A percentile compares a stretch with the other conserved stretches of the same genome.
Evolutionary conservation across 1,140 invertebrate species (phyloP).

Genomic region (Drosophila pruinosa): DNA sequence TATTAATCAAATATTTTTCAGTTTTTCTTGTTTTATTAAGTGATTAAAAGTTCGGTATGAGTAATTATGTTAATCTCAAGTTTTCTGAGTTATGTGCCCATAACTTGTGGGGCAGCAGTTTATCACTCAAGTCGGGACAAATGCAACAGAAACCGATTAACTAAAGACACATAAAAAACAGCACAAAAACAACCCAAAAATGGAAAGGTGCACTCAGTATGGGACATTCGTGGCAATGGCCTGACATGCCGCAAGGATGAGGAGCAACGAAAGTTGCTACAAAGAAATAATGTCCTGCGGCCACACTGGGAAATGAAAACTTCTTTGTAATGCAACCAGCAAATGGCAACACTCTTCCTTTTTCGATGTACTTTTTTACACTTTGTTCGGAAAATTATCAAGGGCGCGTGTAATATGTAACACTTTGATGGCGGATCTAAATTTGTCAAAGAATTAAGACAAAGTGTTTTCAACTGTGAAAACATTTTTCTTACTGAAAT

Average conservation of each 20-base stretch:
- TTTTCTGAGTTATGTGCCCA: conserved; percentile 23
- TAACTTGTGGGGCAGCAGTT: conserved; percentile 57
- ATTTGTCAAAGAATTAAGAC: too few species aligned
- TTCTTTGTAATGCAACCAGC: conserved; percentile 70
- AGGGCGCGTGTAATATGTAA: not conserved
- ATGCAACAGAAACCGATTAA: conserved; percentile 61
- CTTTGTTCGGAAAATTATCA: not conserved
- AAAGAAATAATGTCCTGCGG: conserved; percentile 72
- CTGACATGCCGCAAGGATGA: conserved; percentile 52
- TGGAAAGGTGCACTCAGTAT: conserved; percentile 4
- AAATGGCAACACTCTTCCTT: conserved; percentile 26
- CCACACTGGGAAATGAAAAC: conserved; percentile 71
- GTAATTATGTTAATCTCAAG: conserved; percentile 29
- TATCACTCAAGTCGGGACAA: conserved; percentile 49
- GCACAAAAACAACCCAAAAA: not conserved
- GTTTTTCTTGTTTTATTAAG: not conserved
- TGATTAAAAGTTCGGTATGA: conserved; percentile 13
- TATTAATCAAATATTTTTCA: not conserved
- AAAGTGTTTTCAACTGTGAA: too few species aligned
- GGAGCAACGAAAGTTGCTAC: not conserved
- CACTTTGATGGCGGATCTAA: not conserved
- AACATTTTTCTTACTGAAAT: too few species aligned
- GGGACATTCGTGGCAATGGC: conserved; percentile 53
- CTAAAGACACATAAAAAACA: conserved; percentile 14
- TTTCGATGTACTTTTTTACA: not conserved